phyloP scores from a whole-genome alignment of 2,113 vertebrate species.

The Neoarius graeffei region DNA sequence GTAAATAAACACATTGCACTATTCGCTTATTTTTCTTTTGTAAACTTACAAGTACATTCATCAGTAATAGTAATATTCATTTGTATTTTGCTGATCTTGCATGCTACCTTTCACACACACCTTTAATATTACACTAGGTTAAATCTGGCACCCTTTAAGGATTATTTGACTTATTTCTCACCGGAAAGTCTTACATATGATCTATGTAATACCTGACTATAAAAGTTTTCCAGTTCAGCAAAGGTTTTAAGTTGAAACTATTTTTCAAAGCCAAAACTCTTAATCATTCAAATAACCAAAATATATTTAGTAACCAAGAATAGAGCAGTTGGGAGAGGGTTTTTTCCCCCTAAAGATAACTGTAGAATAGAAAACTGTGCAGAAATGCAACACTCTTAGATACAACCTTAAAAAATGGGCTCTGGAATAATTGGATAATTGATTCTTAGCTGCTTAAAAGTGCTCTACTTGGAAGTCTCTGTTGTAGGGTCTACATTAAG shows the following conservation, averaged over 20 bases:
- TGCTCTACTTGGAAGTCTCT: background rate
- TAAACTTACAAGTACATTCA: background rate
- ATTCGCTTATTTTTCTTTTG: background rate
- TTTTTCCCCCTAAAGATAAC: background rate
- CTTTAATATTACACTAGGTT: background rate
- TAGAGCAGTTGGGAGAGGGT: background rate
- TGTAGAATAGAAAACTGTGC: background rate
- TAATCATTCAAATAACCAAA: background rate
- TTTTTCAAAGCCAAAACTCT: background rate
- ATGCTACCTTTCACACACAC: background rate
- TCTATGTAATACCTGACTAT: background rate
- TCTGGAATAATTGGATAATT: background rate
- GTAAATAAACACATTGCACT: slow-evolving; percentile 69
- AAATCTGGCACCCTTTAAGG: background rate
- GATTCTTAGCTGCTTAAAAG: background rate
- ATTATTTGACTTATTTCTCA: background rate
- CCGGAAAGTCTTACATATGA: background rate
- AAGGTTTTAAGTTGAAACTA: background rate
- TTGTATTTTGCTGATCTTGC: background rate
- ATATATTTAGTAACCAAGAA: background rate
- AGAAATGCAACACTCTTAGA: background rate
- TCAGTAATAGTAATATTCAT: background rate
- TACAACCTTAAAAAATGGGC: background rate
- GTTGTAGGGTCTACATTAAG: background rate
- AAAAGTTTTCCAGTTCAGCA: background rate